Base-by-base conservation (phyloP, 2,113 vertebrate species). In the Phrynosoma platyrhinos region DNA sequence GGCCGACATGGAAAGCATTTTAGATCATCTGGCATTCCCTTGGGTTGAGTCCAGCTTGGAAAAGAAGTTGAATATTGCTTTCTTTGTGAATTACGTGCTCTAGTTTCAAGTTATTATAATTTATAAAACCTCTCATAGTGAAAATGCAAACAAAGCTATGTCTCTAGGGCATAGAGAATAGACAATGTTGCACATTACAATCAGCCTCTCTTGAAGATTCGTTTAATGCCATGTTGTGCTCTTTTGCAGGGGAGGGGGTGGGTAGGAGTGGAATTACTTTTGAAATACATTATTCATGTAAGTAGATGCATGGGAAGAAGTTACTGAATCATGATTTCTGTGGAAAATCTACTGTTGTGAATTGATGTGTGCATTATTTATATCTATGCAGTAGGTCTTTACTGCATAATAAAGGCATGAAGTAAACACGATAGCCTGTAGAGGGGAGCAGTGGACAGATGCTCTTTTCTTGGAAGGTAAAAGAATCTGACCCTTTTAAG, bases 271-370 rank as follows among this genome's bases (percentile, higher is more conserved):
- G 47, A 78, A 88, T 83, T 83, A 88, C 84, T 72, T 78, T 78
- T 79, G 83, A 94, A 94, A 94, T 95, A 79, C 90, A 94, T 96
- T 95, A 96, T 95, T 95, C 93, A 95, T 93, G 79, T 82, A 90
- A 88, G 89, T 93, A 87, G 91, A 90, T 89, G 91, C 89, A 91
- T 81, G 85, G 89, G 91, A 83, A 92, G 89, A 93, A 94, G 88
- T 88, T 93, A 85, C 92, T 91, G 93, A 94, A 93, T 94, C 90
- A 83, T 94, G 94, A 95, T 95, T 94, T 93, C 91, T 93, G 89
- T 84, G 71, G 89, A 94, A 91, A 91, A 87, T 93, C 85, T 90
- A 90, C 85, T 92, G 94, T 80, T 3, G 0, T 93, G 90, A 89
- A 92, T 87, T 92, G 88, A 86, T 83, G 90, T 87, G 93, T 94